Evolutionary conservation across 1,140 invertebrate genomes (phyloP).

Genomic region (Eumaeus atala): DNA sequence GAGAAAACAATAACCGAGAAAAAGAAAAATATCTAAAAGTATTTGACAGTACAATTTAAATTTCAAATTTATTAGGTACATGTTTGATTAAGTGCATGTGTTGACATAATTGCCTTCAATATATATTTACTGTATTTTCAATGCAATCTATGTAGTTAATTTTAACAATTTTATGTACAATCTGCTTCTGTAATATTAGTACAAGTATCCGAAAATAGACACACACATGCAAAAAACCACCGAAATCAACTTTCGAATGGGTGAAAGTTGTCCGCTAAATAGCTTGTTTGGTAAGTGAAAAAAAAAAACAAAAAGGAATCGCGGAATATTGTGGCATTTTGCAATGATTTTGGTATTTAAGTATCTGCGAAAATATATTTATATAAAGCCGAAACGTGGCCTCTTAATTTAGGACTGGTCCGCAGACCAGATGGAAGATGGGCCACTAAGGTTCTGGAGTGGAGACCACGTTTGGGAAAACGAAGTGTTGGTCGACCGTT

Average conservation of each 20-base stretch:
- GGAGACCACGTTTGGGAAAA: too few species aligned
- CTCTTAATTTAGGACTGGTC: too few species aligned
- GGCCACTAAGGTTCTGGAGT: too few species aligned
- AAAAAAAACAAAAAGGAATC: slow-evolving; percentile 23
- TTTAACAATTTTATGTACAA: slow-evolving; percentile 8
- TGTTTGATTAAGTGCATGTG: background rate
- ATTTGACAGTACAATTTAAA: background rate
- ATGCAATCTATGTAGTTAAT: background rate
- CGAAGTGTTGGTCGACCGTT: too few species aligned
- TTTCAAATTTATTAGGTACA: background rate
- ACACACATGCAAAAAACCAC: slow-evolving; percentile 13
- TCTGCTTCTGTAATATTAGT: slow-evolving; percentile 8
- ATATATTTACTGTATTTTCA: background rate
- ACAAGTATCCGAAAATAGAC: slow-evolving; percentile 23
- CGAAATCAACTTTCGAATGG: slow-evolving; percentile 28
- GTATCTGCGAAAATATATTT: background rate
- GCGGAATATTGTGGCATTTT: background rate
- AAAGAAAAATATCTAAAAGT: background rate
- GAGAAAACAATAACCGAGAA: too few species aligned
- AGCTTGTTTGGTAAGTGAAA: slow-evolving; percentile 20
- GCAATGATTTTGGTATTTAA: background rate
- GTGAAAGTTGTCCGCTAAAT: slow-evolving; percentile 25
- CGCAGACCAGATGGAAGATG: too few species aligned
- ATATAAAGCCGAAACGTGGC: background rate
- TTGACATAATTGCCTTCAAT: background rate